phyloP scores from a whole-genome alignment of 2,888 invertebrate species.

The Homarus gammarus region DNA sequence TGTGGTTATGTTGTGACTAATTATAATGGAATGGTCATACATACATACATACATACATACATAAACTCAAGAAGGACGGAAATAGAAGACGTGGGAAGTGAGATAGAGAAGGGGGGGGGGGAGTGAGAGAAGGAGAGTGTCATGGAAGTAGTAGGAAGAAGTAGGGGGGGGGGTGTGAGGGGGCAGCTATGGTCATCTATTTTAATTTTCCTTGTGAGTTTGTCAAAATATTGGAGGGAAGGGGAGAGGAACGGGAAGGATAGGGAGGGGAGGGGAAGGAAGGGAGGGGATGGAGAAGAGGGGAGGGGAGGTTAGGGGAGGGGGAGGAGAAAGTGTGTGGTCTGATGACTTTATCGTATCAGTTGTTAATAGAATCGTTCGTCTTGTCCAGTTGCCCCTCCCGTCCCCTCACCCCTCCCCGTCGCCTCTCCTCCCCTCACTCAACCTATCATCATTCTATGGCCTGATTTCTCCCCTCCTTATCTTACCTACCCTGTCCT shows the following conservation, averaged over 20 bases:
- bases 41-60: too few relatives aligned
- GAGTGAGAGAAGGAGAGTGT: too few relatives aligned
- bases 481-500: background rate
- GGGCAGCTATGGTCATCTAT: slow-evolving; percentile 4
- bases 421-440: background rate
- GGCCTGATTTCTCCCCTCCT: background rate
- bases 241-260: background rate
- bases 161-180: too few relatives aligned
- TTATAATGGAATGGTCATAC: too few relatives aligned
- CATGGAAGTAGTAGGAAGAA: too few relatives aligned
- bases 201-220: slow-evolving; percentile 6
- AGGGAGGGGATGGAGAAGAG: background rate
- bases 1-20: too few relatives aligned
- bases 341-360: slow-evolving; percentile 33
- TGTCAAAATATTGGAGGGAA: background rate
- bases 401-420: background rate
- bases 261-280: background rate
- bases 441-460: too few relatives aligned
- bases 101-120: too few relatives aligned
- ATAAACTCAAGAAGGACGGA: too few relatives aligned
- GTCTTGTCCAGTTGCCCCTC: slow-evolving; percentile 27
- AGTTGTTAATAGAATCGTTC: slow-evolving; percentile 39
- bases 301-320: too few relatives aligned
- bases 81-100: too few relatives aligned
- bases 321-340: background rate